Evolutionary conservation across 2,888 invertebrate genomes (phyloP), one percentile per base, ranked within the genome.

Genomic region (Xanthorhoe designata): DNA sequence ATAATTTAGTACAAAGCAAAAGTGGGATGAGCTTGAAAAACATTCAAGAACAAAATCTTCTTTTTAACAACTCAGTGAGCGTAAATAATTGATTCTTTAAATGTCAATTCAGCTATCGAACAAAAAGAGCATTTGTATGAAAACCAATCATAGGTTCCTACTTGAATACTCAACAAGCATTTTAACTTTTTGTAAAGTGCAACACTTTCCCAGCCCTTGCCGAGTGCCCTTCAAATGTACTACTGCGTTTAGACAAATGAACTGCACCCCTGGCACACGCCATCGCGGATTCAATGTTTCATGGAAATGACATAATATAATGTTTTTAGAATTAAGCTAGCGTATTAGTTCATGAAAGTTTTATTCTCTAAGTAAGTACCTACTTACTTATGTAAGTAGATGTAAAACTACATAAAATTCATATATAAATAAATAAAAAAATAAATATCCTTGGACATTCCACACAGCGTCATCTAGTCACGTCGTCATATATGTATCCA

Each of bases 161-260:
- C 82, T 87, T 76, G 74, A 83, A 78, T 73, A 78, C 74, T 84
- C 78, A 81, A 84, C 80, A 75, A 86, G 83, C 85, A 82, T 89
- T 91, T 92, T 91, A 89, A 91, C 89, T 91, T 90, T 90, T 90
- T 87, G 83, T 89, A 89, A 91, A 93, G 90, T 91, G 92, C 91
- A 92, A 92, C 91, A 91, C 90, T 92, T 92, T 92, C 91, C 91
- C 92, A 91, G 89, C 88, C 86, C 85, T 78, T 74, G 66, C 65
- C 72, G 75, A 89, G 87, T 80, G 87, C 84, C 86, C 90, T 90
- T 83, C 86, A 84, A 81, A 89, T 78, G 88, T 87, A 86, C n/a
- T n/a, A n/a, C 88, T 87, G 88, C 91, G 88, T 90, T 92, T 91
- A 92, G 88, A 92, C 91, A 92, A 92, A 92, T 92, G 92, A 91